Base-by-base conservation (phyloP, 2,888 invertebrate species). In the Lochmaea crataegi region DNA sequence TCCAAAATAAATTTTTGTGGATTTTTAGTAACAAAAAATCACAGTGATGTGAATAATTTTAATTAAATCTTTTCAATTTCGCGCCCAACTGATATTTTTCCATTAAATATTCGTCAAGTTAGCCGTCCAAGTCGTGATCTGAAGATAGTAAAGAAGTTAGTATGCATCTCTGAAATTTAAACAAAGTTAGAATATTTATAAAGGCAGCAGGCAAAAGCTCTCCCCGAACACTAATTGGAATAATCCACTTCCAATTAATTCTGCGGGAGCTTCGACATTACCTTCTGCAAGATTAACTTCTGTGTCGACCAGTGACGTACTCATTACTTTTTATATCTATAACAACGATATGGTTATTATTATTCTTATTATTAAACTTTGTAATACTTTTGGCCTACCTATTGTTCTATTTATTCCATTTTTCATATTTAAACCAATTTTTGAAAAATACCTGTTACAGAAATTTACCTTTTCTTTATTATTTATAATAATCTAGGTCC, bases 171-270 rank as follows among this genome's bases (percentile, higher is more conserved):
- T 75, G 79, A 81, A 83, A 83, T 82, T 84, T 83, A 83, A 83
- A 84, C 83, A 84, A 83, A 83, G 82, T 82, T 80, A 76, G 83
- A 83, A 84, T 83, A 83, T 84, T 84, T 84, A 83, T 84, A 83
- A 82, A 83, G 83, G 77, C 79, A 75, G 80, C 79, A 78, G 80
- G 82, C 80, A 82, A 80, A 81, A 78, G 81, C 82, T 81, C 82
- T 63, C 82, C 81, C 79, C 67, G 79, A 82, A 78, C 83, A 83
- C 84, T 85, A 86, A 86, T 85, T 85, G 85, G 84, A 84, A 85
- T 86, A 86, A 86, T 86, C 85, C 85, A 83, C 80, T 84, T 83
- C 83, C 84, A 84, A 85, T 85, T 86, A 85, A 85, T 85, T 86
- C 83, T 81, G 83, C 80, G 83, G 83, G 80, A 82, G 83, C 82